Conservation (phyloP, 2,797 vertebrate genomes). For the Sphenodon punctatus region DNA sequence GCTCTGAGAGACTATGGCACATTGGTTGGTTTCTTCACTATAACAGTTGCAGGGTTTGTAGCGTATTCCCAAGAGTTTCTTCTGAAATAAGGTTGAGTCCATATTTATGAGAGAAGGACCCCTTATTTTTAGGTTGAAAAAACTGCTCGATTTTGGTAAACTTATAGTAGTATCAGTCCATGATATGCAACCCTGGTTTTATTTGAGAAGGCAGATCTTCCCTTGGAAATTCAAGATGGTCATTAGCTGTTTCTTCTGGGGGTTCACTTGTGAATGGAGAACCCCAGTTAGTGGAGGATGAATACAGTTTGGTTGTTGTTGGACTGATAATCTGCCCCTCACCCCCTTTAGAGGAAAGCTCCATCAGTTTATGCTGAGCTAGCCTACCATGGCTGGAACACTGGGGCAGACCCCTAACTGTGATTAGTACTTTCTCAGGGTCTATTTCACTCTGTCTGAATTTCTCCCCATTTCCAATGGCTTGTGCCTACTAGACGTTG, state of each 20-base stretch:
- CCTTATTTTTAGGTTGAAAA: too few relatives aligned
- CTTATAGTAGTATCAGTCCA: slow-evolving; percentile 3
- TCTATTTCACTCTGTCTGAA: not conserved
- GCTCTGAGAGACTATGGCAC: not conserved
- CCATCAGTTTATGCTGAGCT: too few relatives aligned
- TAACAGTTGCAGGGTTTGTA: slow-evolving; percentile 7
- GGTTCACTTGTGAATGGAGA: not conserved
- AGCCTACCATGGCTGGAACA: not conserved
- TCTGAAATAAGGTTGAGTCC: not conserved
- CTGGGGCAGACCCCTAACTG: not conserved
- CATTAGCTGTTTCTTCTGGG: slow-evolving; percentile 4
- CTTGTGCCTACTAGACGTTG: not conserved
- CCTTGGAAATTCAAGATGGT: not conserved
- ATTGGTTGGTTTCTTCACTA: slow-evolving; percentile 9
- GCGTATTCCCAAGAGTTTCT: slow-evolving; percentile 46
- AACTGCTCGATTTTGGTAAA: not conserved
- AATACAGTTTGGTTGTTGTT: not conserved
- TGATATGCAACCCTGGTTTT: not conserved
- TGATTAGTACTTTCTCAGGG: not conserved
- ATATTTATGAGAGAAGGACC: too few relatives aligned
- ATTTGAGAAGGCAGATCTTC: slow-evolving; percentile 28
- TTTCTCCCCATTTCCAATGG: not conserved
- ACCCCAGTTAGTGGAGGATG: not conserved
- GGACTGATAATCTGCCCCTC: too few relatives aligned
- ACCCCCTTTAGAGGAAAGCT: not conserved